Evolutionary conservation across 2,113 vertebrate genomes (phyloP).

Genomic region (Megaptera novaeangliae): DNA sequence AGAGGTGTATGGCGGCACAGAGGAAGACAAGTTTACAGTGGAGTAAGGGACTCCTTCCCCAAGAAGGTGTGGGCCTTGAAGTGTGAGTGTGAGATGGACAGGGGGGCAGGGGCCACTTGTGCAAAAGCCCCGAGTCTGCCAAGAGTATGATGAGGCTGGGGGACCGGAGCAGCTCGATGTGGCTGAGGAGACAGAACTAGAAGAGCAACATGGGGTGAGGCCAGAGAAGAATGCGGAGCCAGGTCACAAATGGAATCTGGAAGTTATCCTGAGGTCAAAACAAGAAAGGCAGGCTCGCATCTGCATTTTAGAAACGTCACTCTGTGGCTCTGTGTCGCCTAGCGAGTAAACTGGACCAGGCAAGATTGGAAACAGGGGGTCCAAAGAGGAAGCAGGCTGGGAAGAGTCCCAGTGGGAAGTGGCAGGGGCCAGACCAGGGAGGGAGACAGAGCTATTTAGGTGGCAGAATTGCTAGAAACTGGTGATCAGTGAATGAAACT

Average conservation of each 20-base stretch:
- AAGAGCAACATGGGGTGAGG: neutral
- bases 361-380: neutral
- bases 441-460: neutral
- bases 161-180: neutral
- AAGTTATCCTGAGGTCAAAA: neutral
- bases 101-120: neutral
- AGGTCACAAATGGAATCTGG: neutral
- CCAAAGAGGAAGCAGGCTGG: neutral
- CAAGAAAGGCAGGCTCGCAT: neutral
- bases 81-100: neutral
- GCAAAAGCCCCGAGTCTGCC: neutral
- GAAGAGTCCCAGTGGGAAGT: neutral
- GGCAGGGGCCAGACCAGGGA: neutral
- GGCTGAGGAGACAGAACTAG: neutral
- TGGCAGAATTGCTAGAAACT: neutral
- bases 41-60: neutral
- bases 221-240: neutral
- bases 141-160: neutral
- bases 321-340: neutral
- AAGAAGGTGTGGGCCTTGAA: neutral
- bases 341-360: neutral
- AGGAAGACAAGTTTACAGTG: neutral
- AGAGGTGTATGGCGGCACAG: neutral
- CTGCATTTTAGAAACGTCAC: neutral
- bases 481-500: neutral